These are phyloP conservation scores for Furnarius figulus DNA, from an alignment of 2,113 vertebrate genomes.

Conservation along the genomic window DNA sequence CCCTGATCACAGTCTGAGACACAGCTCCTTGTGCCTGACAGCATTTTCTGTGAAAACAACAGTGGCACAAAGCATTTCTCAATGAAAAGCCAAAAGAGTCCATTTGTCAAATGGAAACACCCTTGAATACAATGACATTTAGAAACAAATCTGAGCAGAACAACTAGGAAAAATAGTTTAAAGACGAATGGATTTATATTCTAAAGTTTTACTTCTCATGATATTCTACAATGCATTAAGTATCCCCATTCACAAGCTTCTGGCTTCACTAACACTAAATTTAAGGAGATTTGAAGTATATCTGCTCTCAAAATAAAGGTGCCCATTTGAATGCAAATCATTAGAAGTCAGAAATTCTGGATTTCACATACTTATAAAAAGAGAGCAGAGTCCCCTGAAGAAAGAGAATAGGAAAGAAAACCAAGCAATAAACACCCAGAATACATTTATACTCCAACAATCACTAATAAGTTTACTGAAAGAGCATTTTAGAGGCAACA, in stretches of 20 bases:
- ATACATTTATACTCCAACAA: background rate
- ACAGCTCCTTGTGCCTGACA: background rate
- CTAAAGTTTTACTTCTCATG: slow-evolving; percentile 11
- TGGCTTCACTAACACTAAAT: slow-evolving; percentile 11
- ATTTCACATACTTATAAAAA: slow-evolving; percentile 13
- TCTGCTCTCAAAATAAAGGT: slow-evolving; percentile 19
- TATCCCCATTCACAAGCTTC: background rate
- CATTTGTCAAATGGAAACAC: background rate
- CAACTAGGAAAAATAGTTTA: background rate
- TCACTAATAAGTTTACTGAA: slow-evolving; percentile 21
- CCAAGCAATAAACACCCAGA: slow-evolving; percentile 9
- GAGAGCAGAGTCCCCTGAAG: background rate
- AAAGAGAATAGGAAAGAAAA: background rate
- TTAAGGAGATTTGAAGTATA: slow-evolving; percentile 23
- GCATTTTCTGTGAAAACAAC: background rate
- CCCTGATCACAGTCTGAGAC: background rate
- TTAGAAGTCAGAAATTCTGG: background rate
- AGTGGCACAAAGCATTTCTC: background rate
- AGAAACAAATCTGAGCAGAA: background rate
- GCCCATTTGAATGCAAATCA: slow-evolving; percentile 36
- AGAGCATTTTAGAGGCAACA: background rate
- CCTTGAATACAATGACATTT: background rate
- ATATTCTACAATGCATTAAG: background rate
- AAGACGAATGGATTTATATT: slow-evolving; percentile 21
- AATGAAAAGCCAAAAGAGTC: slow-evolving; percentile 16